Base-by-base conservation (phyloP, 2,113 vertebrate genomes). In the Gnathonemus echidnorhynchus region DNA sequence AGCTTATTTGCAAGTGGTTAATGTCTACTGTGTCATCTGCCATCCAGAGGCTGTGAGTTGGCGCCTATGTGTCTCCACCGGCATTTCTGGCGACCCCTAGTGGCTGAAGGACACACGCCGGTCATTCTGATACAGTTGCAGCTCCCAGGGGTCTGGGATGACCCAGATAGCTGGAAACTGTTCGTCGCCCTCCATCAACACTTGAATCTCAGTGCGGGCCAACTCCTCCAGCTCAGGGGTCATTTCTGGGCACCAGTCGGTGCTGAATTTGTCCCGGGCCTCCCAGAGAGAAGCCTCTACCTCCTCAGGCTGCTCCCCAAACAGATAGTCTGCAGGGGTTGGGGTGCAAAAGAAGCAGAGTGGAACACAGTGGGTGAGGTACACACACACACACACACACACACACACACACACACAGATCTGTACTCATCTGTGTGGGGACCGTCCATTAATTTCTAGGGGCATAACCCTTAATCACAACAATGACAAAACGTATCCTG, bases 231-330 rank as follows among this genome's bases (percentile, higher is more conserved):
- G 93, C 89, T 95, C 94, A 0, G 93, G 94, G 53, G 94, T 95
- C 9, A 94, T 96, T 93, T 96, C 95, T n/a, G 95, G 95, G 66
- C 93, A 93, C 95, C 95, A 96, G 92, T 96, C 95, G 1, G 46
- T 93, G 92, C 95, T 92, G 77, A 96, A 96, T 87, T 96, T 96
- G 86, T 96, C 96, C 89, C 92, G 95, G 31, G 94, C 90, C 84
- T 96, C 94, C 49, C 95, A 90, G 21, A 95, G 94, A 92, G 95
- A 96, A 0, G 35, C 90, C 0, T 94, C 93, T 90, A 94, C 95
- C 90, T 97, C 96, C 58, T 97, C 97, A 0, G 93, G 94, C 94
- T 98, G 97, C 86, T 96, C 95, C 2, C 98, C 97, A 0, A 98
- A 96, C 5, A 96, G 90, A 94, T 95, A 98, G 90, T 99, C 98